Evolutionary conservation across 1,140 invertebrate species (phyloP).

Genomic region (Pachyrhynchus sulphureomaculatus): DNA sequence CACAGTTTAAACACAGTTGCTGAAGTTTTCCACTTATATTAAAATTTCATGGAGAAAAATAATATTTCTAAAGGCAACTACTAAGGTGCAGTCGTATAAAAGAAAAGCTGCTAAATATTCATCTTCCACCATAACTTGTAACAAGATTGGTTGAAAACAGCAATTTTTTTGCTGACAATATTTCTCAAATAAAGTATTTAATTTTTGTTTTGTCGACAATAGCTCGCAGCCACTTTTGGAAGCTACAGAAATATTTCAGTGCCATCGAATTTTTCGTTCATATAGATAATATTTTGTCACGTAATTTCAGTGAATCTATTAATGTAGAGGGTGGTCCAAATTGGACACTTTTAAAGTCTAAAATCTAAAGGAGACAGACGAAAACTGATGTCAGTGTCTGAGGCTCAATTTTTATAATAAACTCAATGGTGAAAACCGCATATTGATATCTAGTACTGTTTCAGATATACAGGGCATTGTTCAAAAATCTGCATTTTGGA

Average conservation of each 20-base stretch:
- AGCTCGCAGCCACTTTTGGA: not conserved
- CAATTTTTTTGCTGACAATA: constrained; percentile 20
- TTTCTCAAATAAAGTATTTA: constrained; percentile 2
- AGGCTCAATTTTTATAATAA: no score
- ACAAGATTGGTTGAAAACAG: constrained; percentile 15
- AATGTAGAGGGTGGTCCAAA: no score
- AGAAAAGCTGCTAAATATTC: constrained; percentile 6
- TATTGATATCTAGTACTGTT: no score
- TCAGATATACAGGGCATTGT: no score
- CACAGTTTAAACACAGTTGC: constrained; percentile 25
- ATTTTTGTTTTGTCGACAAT: constrained; percentile 8
- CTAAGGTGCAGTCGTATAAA: constrained; percentile 9
- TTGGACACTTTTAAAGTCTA: no score
- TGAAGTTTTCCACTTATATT: constrained; percentile 19
- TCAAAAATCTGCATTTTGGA: no score
- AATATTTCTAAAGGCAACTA: constrained; percentile 25
- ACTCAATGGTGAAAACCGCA: no score
- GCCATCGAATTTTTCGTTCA: not conserved
- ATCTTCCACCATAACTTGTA: constrained; percentile 12
- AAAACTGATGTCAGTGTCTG: no score
- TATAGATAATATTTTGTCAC: not conserved
- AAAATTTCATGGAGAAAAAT: constrained; percentile 29
- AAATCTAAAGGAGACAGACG: no score
- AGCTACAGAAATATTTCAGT: not conserved
- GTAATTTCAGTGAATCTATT: no score